Conservation (phyloP, 2,888 invertebrate genomes). For the Pyralis farinalis region DNA sequence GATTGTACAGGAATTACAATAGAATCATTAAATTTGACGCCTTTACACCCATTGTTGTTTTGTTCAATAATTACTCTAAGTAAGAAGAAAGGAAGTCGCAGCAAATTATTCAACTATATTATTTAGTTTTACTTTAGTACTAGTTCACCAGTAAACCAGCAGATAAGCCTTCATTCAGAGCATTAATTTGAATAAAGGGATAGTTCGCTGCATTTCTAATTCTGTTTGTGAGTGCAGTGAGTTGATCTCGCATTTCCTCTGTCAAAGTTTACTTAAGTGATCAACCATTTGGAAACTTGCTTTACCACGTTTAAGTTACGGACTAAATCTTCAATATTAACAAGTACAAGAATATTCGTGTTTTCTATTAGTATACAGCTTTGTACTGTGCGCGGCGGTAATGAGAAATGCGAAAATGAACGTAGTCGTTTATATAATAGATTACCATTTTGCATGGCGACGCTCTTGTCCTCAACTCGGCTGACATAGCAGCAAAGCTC, state of each 20-base stretch:
- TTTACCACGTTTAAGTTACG: conserved; percentile 9
- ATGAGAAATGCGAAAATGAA: background rate
- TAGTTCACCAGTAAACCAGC: background rate
- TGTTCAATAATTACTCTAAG: too few species aligned
- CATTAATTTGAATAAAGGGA: conserved; percentile 4
- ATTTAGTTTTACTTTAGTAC: too few species aligned
- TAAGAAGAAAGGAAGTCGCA: too few species aligned
- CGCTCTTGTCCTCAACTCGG: conserved; percentile 96
- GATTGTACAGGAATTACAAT: too few species aligned
- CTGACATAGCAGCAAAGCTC: conserved; percentile 98
- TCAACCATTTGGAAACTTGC: conserved; percentile 18
- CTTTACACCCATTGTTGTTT: too few species aligned
- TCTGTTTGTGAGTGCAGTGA: conserved; percentile 18
- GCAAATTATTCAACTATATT: too few species aligned
- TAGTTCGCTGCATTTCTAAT: conserved; percentile 9
- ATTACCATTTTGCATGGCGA: conserved; percentile 97
- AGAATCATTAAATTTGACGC: too few species aligned
- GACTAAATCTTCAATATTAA: conserved; percentile 5
- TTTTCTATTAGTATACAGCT: background rate
- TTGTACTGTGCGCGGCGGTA: background rate
- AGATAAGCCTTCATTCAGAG: background rate
- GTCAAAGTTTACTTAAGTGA: conserved; percentile 17
- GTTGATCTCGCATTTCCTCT: conserved; percentile 17
- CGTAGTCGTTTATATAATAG: conserved; percentile 11
- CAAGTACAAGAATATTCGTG: background rate